phyloP scores from a whole-genome alignment of 2,888 invertebrate species.

The Chorisops tibialis region DNA sequence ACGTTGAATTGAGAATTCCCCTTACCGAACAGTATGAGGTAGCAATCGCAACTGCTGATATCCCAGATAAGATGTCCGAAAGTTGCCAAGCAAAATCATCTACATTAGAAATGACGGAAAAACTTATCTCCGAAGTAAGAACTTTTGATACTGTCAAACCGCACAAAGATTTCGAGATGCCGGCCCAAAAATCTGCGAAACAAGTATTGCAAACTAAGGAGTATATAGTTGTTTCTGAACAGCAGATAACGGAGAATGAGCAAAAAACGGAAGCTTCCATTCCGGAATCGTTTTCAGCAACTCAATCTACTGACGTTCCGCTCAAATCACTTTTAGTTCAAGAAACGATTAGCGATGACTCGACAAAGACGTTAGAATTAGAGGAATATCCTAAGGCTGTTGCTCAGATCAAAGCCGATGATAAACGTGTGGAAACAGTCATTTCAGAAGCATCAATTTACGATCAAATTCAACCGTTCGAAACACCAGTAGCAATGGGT shows the following conservation, averaged over 20 bases:
- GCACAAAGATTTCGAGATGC: background rate
- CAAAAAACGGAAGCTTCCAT: background rate
- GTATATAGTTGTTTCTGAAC: background rate
- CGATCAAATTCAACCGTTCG: background rate
- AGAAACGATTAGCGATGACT: background rate
- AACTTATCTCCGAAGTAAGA: background rate
- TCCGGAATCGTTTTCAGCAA: background rate
- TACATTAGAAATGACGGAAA: background rate
- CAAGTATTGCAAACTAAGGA: background rate
- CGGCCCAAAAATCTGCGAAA: background rate
- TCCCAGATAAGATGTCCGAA: background rate
- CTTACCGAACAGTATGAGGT: conserved; percentile 18
- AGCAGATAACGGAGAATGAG: background rate
- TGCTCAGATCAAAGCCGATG: background rate
- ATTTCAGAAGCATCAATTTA: background rate
- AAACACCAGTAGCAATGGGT: background rate
- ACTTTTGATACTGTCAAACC: background rate
- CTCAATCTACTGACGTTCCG: background rate
- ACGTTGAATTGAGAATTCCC: conserved; percentile 11
- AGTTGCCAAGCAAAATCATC: background rate
- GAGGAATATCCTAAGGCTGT: background rate
- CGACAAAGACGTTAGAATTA: background rate
- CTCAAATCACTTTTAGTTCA: background rate
- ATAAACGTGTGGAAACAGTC: background rate
- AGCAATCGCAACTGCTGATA: background rate